Base-by-base conservation (phyloP, 2,888 invertebrate genomes). In the Polylopha cassiicola region DNA sequence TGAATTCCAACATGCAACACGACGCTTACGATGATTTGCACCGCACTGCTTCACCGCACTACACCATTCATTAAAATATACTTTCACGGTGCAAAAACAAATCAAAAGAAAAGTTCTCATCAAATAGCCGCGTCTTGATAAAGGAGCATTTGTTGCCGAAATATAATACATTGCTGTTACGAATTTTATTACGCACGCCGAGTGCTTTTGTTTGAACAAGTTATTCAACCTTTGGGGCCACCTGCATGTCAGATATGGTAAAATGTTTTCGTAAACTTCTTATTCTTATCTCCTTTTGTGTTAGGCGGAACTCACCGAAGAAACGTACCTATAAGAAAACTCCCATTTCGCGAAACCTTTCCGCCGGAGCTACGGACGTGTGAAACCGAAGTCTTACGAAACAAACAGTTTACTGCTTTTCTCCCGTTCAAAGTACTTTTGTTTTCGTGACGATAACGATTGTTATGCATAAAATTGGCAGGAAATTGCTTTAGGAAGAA, bases 401-500 rank as follows among this genome's bases (percentile, higher is more conserved):
- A 48, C 43, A 39, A 38, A 48, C 47, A 44, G 48, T 52, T 46
- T 43, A 43, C 50, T 38, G 38, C 37, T 41, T 46, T 47, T 43
- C 46, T 32, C 22, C 39, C 37, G 44, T 45, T 31, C 44, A 20
- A 41, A 42, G 39, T 41, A 43, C 44, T 50, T 46, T 39, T 49
- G 43, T 43, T 41, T 29, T 54, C 53, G 58, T 64, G 64, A 66
- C 60, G 54, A 51, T 64, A 61, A 60, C 60, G 59, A 63, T 70
- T 67, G 61, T 65, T 68, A 60, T 65, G 60, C 61, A 61, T 64
- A 61, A 67, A 69, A 73, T 73, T 72, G 61, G 55, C 63, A 55
- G 61, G 53, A 71, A 73, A 74, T 72, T 65, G 61, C 60, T 56
- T 65, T 48, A 58, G 65, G 60, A 67, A 71, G 69, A 71, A 73